phyloP scores from a whole-genome alignment of 2,113 vertebrate species.

The Alosa alosa region DNA sequence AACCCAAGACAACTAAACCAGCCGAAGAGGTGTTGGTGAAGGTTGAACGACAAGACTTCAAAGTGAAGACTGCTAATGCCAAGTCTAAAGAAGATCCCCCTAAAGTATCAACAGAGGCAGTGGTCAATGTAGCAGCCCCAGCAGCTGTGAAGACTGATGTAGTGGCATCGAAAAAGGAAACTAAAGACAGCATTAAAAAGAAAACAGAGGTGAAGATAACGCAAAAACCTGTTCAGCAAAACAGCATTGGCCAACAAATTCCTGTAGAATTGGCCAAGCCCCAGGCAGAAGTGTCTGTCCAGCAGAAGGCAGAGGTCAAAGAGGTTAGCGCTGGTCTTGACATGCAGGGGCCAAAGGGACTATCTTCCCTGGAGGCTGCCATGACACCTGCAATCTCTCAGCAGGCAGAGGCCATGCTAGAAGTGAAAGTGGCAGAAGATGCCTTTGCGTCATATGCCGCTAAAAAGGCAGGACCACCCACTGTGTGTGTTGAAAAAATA shows the following conservation, averaged over 20 bases:
- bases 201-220: constrained; percentile 24
- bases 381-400: neutral
- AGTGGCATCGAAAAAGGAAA: constrained; percentile 1
- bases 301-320: constrained; percentile 35
- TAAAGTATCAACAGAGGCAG: neutral
- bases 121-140: neutral
- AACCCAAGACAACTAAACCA: constrained; percentile 9
- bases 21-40: constrained; percentile 20
- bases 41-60: neutral
- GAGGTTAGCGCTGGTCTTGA: neutral
- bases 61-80: neutral
- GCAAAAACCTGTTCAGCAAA: constrained; percentile 30
- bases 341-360: neutral
- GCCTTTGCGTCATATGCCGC: constrained; percentile 7
- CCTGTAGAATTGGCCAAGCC: constrained; percentile 25
- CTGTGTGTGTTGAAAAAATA: constrained; percentile 49
- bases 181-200: constrained; percentile 22
- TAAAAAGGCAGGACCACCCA: constrained; percentile 27
- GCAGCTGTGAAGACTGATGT: neutral
- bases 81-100: neutral
- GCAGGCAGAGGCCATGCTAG: constrained; percentile 9
- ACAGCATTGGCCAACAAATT: constrained; percentile 14
- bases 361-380: neutral
- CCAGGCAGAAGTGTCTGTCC: constrained; percentile 36
- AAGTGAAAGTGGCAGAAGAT: constrained; percentile 18